phyloP scores from a whole-genome alignment of 2,113 vertebrate genomes.

The Peucedramus taeniatus region DNA sequence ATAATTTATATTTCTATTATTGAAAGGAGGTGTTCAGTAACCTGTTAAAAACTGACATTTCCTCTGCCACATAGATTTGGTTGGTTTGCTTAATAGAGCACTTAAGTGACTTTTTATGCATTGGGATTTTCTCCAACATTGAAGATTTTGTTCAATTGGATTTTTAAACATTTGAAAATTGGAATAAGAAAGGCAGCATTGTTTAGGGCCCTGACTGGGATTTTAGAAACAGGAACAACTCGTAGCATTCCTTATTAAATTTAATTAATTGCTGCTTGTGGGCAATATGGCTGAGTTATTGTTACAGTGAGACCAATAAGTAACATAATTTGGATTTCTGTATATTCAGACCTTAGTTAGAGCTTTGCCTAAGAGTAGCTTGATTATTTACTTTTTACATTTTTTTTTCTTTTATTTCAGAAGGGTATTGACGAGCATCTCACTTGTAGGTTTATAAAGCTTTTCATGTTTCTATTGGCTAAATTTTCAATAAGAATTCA shows the following conservation, averaged over 20 bases:
- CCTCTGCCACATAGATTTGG: not conserved
- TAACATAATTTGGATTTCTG: not conserved
- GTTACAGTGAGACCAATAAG: slow-evolving; percentile 36
- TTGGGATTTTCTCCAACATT: not conserved
- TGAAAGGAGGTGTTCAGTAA: not conserved
- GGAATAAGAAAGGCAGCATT: slow-evolving; percentile 16
- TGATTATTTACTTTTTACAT: not conserved
- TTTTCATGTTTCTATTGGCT: not conserved
- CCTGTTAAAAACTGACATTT: not conserved
- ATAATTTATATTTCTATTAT: not conserved
- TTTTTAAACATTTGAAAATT: slow-evolving; percentile 22
- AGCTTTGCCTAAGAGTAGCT: not conserved
- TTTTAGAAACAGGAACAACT: slow-evolving; percentile 19
- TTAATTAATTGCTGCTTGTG: slow-evolving; percentile 36
- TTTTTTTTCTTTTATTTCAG: not conserved
- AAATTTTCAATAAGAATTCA: not conserved
- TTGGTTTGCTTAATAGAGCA: slow-evolving; percentile 4
- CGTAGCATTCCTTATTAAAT: slow-evolving; percentile 13
- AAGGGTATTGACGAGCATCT: not conserved
- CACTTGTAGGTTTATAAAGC: not conserved
- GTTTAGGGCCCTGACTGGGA: not conserved
- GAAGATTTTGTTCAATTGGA: slow-evolving; percentile 11
- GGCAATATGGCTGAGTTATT: slow-evolving; percentile 23
- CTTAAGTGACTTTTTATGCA: slow-evolving; percentile 11
- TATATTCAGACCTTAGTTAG: not conserved